These are phyloP conservation scores for Prionailurus viverrinus DNA, from an alignment of 2,113 vertebrate species.

Conservation along the genomic window DNA sequence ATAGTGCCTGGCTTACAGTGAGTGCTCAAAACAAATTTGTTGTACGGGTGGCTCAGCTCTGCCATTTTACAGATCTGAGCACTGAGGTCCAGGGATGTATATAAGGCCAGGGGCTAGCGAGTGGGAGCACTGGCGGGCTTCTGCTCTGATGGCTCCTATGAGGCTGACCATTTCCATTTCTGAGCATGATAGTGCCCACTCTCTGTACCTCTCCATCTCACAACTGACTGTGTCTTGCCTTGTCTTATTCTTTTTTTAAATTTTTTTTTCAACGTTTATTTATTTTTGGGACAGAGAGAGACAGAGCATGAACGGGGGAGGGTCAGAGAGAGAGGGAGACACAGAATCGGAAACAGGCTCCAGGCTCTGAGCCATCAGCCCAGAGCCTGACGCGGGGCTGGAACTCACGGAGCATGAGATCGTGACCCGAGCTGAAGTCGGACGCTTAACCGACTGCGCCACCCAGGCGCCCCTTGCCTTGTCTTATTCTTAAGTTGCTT, in stretches of 20 bases:
- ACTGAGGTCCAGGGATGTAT: accelerated
- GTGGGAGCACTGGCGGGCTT: accelerated
- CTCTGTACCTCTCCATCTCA: background rate
- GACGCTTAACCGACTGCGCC: too few species aligned
- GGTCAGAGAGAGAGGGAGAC: too few species aligned
- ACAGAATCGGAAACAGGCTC: too few species aligned
- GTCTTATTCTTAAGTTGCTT: background rate
- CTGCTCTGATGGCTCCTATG: background rate
- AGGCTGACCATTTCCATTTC: background rate
- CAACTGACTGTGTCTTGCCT: background rate
- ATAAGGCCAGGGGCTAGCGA: background rate
- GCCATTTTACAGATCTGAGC: background rate
- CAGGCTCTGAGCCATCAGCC: too few species aligned
- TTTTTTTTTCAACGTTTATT: too few species aligned
- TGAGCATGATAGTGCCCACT: background rate
- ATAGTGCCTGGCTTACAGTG: background rate
- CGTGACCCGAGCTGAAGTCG: too few species aligned
- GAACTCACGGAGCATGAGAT: too few species aligned
- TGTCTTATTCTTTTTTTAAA: background rate
- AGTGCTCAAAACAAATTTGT: background rate
- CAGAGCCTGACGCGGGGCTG: too few species aligned
- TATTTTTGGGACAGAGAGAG: too few species aligned
- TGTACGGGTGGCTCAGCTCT: background rate
- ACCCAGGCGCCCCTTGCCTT: background rate
- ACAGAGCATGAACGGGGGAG: too few species aligned